Conservation (phyloP, 2,888 invertebrate genomes). For the Protonemura montana region DNA sequence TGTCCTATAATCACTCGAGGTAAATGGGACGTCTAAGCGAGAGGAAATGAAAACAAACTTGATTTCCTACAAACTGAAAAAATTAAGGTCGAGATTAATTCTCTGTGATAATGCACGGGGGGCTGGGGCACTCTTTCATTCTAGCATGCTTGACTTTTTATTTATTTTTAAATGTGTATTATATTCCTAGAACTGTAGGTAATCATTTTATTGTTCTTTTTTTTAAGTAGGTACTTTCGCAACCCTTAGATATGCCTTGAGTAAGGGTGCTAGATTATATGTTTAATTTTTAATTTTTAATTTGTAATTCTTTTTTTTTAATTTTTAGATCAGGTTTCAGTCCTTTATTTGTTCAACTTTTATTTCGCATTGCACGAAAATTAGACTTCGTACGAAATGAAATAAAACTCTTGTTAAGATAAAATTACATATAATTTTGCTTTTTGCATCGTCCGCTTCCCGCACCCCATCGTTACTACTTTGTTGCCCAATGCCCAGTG, state of each 20-base stretch:
- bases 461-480: too few relatives aligned
- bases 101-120: not conserved
- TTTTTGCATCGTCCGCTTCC: too few relatives aligned
- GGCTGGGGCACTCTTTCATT: not conserved
- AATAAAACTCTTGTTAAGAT: not conserved
- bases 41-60: not conserved
- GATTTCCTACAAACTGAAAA: not conserved
- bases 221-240: not conserved
- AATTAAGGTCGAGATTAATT: not conserved
- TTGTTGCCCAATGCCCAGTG: too few relatives aligned
- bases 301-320: not conserved
- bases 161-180: not conserved
- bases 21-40: not conserved
- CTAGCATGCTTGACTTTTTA: not conserved
- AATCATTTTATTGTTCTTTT: not conserved
- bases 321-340: not conserved
- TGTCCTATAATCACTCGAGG: not conserved
- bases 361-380: not conserved
- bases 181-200: too few relatives aligned
- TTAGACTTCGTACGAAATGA: not conserved
- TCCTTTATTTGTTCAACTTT: not conserved
- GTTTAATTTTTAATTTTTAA: not conserved
- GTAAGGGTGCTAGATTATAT: conserved; percentile 25
- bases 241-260: conserved; percentile 39
- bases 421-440: not conserved